Base-by-base conservation (phyloP, 2,888 invertebrate genomes). In the Noctua comes region DNA sequence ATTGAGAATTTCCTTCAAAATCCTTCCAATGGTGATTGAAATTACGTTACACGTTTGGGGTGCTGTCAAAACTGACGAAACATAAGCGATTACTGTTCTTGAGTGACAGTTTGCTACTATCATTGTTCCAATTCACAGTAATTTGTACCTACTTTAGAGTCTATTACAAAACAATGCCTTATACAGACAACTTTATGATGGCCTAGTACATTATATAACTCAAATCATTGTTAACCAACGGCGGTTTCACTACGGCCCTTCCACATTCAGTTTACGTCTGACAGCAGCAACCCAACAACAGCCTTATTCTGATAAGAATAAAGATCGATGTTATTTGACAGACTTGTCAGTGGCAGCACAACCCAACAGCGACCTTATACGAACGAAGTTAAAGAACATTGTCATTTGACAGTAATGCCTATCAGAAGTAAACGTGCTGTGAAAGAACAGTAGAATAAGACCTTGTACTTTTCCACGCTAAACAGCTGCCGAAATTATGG, bases 161-260 rank as follows among this genome's bases (percentile, higher is more conserved):
- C 2, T 54, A 64, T 86, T 76, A 82, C 71, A 76, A 72, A 76
- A 83, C 83, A 83, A 83, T 72, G 71, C 86, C 13, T 76, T 64
- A 82, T 68, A 75, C 18, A 85, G 54, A 5, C 13, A 11, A 59
- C 16, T 75, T 85, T 71, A 85, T 57, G 62, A 82, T 64, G 68
- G 31, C 8, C 57, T 21, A 40, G 64, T 72, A 84, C 27, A 62
- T 85, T 82, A 82, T 40, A 57, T 82, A 82, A 83, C 16, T 16
- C 43, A 54, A 74, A 80, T 66, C 36, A 73, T 71, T 85, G 82
- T 81, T 64, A 82, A 73, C 10, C 10, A 18, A 36, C 40, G n/a
- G n/a, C n/a, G 10, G 69, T 75, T 77, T 75, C 57, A 27, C 36
- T 46, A 36, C 36, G n/a, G 66, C 43, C 66, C 8, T 10, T 43